These are phyloP conservation scores for Nothoprocta perdicaria DNA, from an alignment of 2,113 vertebrate genomes.

Conservation along the genomic window DNA sequence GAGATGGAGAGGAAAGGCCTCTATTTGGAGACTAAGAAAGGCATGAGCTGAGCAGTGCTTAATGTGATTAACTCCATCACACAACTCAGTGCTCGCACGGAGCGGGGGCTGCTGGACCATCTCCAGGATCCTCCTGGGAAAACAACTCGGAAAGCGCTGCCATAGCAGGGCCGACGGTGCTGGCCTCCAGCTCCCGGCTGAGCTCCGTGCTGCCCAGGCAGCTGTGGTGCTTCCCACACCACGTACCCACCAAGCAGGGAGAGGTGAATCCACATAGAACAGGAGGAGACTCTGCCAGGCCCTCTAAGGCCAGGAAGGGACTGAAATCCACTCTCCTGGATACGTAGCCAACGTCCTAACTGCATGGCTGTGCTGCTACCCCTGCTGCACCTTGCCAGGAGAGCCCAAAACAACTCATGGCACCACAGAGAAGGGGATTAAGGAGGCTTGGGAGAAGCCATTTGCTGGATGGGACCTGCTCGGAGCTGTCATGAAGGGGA, in stretches of 20 bases:
- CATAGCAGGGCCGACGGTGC: not conserved
- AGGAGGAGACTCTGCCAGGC: not conserved
- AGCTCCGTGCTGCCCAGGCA: not conserved
- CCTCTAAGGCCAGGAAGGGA: not conserved
- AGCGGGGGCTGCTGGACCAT: slow-evolving; percentile 19
- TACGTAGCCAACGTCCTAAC: not conserved
- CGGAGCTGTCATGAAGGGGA: not conserved
- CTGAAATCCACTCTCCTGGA: not conserved
- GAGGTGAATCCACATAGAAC: not conserved
- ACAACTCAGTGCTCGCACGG: slow-evolving; percentile 40
- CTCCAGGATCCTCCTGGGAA: not conserved
- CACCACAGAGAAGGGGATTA: not conserved
- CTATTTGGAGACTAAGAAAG: slow-evolving; percentile 50
- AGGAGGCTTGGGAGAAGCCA: not conserved
- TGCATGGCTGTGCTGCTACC: not conserved
- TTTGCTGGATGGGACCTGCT: not conserved
- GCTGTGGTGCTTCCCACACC: not conserved
- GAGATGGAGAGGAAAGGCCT: slow-evolving; percentile 35
- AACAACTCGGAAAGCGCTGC: not conserved
- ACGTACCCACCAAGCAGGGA: not conserved
- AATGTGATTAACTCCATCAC: slow-evolving; percentile 55
- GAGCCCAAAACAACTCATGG: not conserved
- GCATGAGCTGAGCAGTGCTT: slow-evolving; percentile 16
- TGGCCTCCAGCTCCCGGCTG: not conserved
- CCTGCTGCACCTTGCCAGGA: not conserved